Percentiles rank a stretch among this genome's conserved stretches.
phyloP scores from a whole-genome alignment of 2,888 invertebrate species.

The Lasioglossum calceatum region DNA sequence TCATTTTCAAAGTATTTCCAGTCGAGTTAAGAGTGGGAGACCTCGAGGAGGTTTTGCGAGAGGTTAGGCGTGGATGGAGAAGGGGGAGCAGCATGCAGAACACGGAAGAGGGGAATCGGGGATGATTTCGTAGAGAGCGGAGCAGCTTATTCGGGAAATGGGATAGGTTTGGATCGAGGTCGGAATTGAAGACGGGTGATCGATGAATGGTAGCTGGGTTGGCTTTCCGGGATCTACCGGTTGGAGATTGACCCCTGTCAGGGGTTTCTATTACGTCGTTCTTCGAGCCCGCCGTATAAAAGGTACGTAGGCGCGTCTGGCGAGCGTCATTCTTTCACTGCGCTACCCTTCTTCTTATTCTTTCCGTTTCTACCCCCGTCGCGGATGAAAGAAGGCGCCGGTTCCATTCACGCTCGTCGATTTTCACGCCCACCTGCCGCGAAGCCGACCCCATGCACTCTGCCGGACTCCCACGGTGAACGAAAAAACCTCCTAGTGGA shows the following conservation, averaged over 20 bases:
- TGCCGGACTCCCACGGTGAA: background rate
- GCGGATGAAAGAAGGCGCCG: conserved; percentile 34
- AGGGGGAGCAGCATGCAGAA: conserved; percentile 52
- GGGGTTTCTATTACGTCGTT: conserved; percentile 78
- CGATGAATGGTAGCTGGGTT: conserved; percentile 73
- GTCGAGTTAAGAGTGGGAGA: conserved; percentile 14
- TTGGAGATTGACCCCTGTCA: conserved; percentile 79
- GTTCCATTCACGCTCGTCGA: conserved; percentile 60
- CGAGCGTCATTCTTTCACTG: conserved; percentile 35
- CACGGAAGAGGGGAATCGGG: conserved; percentile 40
- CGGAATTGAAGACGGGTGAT: conserved; percentile 68
- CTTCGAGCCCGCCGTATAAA: conserved; percentile 62
- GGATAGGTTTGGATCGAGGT: conserved; percentile 65
- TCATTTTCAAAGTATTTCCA: conserved; percentile 46
- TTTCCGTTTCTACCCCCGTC: background rate
- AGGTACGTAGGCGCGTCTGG: conserved; percentile 39
- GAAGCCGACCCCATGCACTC: conserved; percentile 2
- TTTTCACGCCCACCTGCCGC: conserved; percentile 54
- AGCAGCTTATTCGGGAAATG: conserved; percentile 66
- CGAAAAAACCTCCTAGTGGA: background rate
- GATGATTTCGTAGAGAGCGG: conserved; percentile 55
- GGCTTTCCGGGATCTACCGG: conserved; percentile 74
- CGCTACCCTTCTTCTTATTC: conserved; percentile 3
- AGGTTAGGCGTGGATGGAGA: background rate
- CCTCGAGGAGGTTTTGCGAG: background rate